Base-by-base conservation (phyloP, 2,888 invertebrate genomes). In the Cheilosia impressa region DNA sequence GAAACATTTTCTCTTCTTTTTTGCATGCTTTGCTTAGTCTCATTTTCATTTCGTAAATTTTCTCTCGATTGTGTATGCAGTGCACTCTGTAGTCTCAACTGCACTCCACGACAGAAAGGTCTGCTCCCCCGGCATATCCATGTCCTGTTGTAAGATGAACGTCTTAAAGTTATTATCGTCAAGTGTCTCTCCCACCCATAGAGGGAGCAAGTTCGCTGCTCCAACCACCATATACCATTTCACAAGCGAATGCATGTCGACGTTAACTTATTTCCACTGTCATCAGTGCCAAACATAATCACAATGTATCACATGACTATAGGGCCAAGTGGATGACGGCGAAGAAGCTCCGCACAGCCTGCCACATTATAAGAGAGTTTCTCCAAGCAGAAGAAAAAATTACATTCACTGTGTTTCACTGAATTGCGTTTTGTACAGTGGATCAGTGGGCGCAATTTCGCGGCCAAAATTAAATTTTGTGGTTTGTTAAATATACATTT, bases 201-300 rank as follows among this genome's bases (percentile, higher is more conserved):
- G 55, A 10, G 31, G 9, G 9, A 19, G 17, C 47, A 19, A 9
- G 19, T n/a, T 22, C 17, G 22, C 24, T 66, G 22, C 52, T 13
- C 24, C 38, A 38, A 53, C 43, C 43, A 15, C 22, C 15, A 62
- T 17, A 34, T 41, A 31, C 47, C 52, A 63, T 41, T 47, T 58
- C 24, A 38, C 63, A 53, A 41, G 52, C 69, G 69, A 76, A 58
- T 73, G 47, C 75, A 80, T 63, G 75, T 69, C 62, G 72, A 83
- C 77, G 71, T 66, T 83, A 81, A 76, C 68, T 81, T 81, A 76
- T 76, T 81, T 69, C 76, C 68, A 69, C 69, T 76, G 69, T 76
- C 81, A 69, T 76, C 80, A 75, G 80, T 75, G 68, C 80, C 75
- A 75, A 75, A 69, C 80, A 81, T 81, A 80, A 80, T 75, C 80